Evolutionary conservation across 2,888 invertebrate species (phyloP).

Genomic region (Electrophaes corylata): DNA sequence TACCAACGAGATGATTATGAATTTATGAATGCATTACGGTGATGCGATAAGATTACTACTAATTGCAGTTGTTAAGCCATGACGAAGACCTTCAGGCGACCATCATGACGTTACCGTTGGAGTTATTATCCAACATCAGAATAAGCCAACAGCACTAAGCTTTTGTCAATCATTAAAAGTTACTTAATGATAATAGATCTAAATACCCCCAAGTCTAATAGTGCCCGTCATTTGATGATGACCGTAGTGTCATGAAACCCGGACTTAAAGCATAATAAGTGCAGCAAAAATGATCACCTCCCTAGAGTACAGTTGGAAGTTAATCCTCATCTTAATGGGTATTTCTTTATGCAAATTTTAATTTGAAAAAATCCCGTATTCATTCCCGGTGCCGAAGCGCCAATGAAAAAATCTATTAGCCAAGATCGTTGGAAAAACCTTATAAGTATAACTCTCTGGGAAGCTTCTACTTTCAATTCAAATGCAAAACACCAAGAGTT

Average conservation of each 20-base stretch:
- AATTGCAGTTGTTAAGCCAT: too few relatives aligned
- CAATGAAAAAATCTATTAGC: constrained; percentile 65
- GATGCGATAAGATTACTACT: too few relatives aligned
- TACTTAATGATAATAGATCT: too few relatives aligned
- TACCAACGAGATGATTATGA: too few relatives aligned
- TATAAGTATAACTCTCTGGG: constrained; percentile 20
- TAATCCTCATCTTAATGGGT: constrained; percentile 64
- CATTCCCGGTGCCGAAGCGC: constrained; percentile 50
- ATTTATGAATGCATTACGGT: too few relatives aligned
- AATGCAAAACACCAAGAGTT: neutral
- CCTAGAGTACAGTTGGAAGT: constrained; percentile 53
- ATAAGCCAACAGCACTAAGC: too few relatives aligned
- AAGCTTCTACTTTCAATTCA: neutral
- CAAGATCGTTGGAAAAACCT: constrained; percentile 49
- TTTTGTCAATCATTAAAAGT: too few relatives aligned
- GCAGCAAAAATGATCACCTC: constrained; percentile 49
- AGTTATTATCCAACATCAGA: too few relatives aligned
- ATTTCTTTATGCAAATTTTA: constrained; percentile 67
- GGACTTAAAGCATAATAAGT: constrained; percentile 10
- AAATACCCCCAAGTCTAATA: neutral
- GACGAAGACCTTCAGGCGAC: too few relatives aligned
- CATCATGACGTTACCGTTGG: too few relatives aligned
- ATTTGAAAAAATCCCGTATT: constrained; percentile 57
- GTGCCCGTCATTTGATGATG: neutral
- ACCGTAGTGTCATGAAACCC: neutral